A percentile compares a stretch with the other conserved stretches of the same genome.
Conservation (phyloP, 2,797 vertebrate species). For the Sylvia borin region DNA sequence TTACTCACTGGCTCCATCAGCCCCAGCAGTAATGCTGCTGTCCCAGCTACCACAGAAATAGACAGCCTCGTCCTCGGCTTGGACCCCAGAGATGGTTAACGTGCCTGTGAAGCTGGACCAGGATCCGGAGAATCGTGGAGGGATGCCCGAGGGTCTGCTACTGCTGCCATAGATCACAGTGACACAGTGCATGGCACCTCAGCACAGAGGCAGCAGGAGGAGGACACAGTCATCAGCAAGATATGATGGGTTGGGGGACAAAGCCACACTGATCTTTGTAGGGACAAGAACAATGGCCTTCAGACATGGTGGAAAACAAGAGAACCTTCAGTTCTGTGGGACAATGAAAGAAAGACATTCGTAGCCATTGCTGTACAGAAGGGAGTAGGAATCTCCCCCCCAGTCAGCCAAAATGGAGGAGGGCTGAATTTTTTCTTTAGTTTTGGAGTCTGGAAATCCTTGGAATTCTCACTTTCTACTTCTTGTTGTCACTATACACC, state of each 20-base stretch:
- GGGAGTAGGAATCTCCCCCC: background rate
- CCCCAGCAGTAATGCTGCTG: too few relatives aligned
- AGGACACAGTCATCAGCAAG: background rate
- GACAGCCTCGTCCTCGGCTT: background rate
- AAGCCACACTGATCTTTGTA: background rate
- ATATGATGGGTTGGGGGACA: background rate
- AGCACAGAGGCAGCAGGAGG: background rate
- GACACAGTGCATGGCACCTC: background rate
- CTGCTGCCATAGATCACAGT: accelerated
- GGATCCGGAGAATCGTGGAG: background rate
- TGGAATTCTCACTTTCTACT: background rate
- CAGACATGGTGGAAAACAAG: background rate
- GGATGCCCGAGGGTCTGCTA: background rate
- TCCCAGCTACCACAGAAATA: background rate
- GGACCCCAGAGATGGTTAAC: background rate
- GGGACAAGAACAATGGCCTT: background rate
- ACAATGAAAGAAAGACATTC: accelerated
- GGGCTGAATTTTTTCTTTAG: background rate
- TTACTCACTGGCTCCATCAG: too few relatives aligned
- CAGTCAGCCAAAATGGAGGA: background rate
- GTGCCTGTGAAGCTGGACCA: accelerated
- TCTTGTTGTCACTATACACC: background rate
- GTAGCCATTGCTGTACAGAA: background rate
- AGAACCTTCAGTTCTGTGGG: background rate
- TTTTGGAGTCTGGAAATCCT: background rate